Evolutionary conservation across 2,888 invertebrate species (phyloP).

Genomic region (Euspilapteryx auroguttella): DNA sequence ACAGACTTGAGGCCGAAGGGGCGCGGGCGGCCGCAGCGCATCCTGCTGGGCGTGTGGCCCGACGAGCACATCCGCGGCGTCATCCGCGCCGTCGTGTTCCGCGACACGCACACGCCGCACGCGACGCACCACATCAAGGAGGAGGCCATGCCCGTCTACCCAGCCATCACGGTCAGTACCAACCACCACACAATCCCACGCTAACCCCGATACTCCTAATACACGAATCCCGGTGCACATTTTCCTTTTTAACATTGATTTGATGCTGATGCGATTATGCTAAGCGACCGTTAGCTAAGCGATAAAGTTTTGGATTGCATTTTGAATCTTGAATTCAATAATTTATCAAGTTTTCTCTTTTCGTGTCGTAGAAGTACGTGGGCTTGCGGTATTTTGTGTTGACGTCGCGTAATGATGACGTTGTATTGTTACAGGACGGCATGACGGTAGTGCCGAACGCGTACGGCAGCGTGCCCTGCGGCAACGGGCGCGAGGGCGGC

Average conservation of each 20-base stretch:
- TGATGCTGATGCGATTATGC: no score
- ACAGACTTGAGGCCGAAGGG: conserved; percentile 89
- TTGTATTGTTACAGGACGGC: conserved; percentile 62
- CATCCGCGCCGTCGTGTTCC: conserved; percentile 88
- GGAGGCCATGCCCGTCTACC: conserved; percentile 55
- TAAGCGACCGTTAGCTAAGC: no score
- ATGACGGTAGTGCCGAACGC: conserved; percentile 50
- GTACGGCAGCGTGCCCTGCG: conserved; percentile 59
- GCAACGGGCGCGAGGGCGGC: conserved; percentile 57
- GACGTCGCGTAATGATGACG: conserved; percentile 5
- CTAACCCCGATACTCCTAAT: no score
- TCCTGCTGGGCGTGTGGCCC: conserved; percentile 89
- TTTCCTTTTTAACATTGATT: no score
- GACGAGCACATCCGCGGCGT: conserved; percentile 93
- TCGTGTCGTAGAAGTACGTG: no score
- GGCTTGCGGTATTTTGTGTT: no score
- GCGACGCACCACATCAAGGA: conserved; percentile 84
- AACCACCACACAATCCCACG: conserved; percentile 5
- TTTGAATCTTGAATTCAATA: no score
- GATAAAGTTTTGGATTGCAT: no score
- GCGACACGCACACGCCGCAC: conserved; percentile 73
- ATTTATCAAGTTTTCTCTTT: no score
- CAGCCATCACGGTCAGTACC: conserved; percentile 54
- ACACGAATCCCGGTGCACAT: no score
- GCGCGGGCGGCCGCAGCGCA: conserved; percentile 87